phyloP scores from a whole-genome alignment of 2,797 vertebrate genomes.

The Xenops minutus region DNA sequence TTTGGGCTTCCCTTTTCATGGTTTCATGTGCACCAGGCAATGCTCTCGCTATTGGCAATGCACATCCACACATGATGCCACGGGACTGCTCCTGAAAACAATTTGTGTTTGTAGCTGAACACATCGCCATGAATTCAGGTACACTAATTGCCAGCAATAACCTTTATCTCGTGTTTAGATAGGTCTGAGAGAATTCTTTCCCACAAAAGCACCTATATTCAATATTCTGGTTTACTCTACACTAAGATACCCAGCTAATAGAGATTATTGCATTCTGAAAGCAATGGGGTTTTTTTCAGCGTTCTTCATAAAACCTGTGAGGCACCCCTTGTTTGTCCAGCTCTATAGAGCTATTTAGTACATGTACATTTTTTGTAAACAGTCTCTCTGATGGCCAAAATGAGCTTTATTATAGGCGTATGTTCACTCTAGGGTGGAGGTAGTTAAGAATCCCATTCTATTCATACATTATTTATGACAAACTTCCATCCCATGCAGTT shows the following conservation, averaged over 20 bases:
- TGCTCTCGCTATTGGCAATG: not conserved
- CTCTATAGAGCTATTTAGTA: not conserved
- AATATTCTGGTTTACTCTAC: not conserved
- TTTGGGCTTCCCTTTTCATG: not conserved
- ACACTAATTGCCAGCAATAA: not conserved
- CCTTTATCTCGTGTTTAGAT: not conserved
- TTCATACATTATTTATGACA: not conserved
- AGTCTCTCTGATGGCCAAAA: not conserved
- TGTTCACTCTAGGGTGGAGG: not conserved
- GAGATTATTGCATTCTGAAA: not conserved
- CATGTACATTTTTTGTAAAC: not conserved
- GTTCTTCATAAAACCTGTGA: not conserved
- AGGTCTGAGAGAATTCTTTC: not conserved
- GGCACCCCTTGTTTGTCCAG: not conserved
- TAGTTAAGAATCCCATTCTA: not conserved
- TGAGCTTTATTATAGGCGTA: not conserved
- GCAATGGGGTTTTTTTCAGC: not conserved
- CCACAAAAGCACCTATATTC: not conserved
- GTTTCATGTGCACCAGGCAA: not conserved
- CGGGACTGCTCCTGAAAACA: fast-evolving
- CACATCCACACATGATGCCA: not conserved
- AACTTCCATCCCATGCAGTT: not conserved
- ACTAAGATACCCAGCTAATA: not conserved
- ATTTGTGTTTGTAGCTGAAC: not conserved
- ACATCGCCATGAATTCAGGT: not conserved